These are phyloP conservation scores for Zaprionus taronus DNA, from an alignment of 1,140 invertebrate genomes.

Conservation along the genomic window DNA sequence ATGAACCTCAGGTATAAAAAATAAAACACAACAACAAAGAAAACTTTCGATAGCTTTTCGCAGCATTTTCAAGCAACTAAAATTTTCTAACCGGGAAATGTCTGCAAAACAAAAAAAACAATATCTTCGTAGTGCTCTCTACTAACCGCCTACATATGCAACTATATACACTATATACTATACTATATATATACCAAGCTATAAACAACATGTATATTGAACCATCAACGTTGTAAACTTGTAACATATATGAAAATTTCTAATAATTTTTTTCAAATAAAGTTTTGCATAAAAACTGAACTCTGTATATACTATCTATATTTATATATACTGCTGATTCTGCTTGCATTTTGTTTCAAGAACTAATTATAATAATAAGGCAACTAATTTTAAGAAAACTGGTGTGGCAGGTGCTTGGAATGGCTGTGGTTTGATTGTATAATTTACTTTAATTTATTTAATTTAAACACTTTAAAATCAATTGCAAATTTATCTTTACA, in stretches of 20 bases:
- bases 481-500: constrained; percentile 1
- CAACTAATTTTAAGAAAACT: constrained; percentile 31
- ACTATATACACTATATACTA: constrained; percentile 15
- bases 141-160: constrained; percentile 56
- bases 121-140: constrained; percentile 41
- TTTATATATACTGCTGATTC: background rate
- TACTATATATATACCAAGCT: constrained; percentile 22
- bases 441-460: constrained; percentile 12
- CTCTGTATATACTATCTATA: constrained; percentile 34
- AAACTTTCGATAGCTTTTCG: background rate
- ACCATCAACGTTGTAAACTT: constrained; percentile 57
- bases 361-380: constrained; percentile 23
- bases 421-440: constrained; percentile 53
- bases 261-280: constrained; percentile 67
- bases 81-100: constrained; percentile 56
- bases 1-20: constrained; percentile 68
- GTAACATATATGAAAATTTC: constrained; percentile 69
- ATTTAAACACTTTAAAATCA: background rate
- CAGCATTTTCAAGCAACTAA: constrained; percentile 19
- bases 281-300: constrained; percentile 67
- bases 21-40: constrained; percentile 9
- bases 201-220: constrained; percentile 65
- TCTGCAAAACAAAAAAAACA: constrained; percentile 48
- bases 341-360: constrained; percentile 50
- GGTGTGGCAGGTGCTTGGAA: constrained; percentile 34